These are phyloP conservation scores for Exephanes ischioxanthus DNA, from an alignment of 2,888 invertebrate genomes.

Conservation along the genomic window DNA sequence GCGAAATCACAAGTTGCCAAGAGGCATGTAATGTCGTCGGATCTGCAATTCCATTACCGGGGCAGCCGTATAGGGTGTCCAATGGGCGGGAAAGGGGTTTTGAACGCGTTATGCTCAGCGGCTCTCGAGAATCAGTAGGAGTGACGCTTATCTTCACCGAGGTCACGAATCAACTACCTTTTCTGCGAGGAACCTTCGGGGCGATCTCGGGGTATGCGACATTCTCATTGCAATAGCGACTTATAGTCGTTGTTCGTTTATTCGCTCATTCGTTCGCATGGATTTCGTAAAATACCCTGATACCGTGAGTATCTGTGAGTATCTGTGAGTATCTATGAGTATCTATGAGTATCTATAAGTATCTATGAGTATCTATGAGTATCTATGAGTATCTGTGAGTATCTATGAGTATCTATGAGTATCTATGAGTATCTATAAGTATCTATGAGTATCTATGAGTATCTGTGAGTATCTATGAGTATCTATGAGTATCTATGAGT, in stretches of 20 bases:
- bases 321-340: not conserved
- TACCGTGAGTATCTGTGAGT: too few species aligned
- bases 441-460: too few species aligned
- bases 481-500: too few species aligned
- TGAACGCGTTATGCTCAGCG: constrained; percentile 57
- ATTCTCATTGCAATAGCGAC: not conserved
- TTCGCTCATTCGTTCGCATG: too few species aligned
- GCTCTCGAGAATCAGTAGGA: not conserved
- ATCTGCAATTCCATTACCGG: constrained; percentile 83
- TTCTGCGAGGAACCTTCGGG: not conserved
- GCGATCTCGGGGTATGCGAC: not conserved
- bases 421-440: too few species aligned
- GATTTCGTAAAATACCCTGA: too few species aligned
- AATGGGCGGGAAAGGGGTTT: constrained; percentile 73
- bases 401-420: too few species aligned
- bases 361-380: not conserved
- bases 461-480: too few species aligned
- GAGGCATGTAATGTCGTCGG: constrained; percentile 83
- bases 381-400: too few species aligned
- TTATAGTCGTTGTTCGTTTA: too few species aligned
- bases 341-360: not conserved
- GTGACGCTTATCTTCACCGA: not conserved
- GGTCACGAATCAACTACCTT: not conserved
- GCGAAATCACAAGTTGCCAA: constrained; percentile 83
- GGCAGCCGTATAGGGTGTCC: constrained; percentile 73